Percentiles rank a stretch among this genome's conserved stretches.
phyloP scores from a whole-genome alignment of 1,140 invertebrate genomes.

The Rhopalosiphum maidis region DNA sequence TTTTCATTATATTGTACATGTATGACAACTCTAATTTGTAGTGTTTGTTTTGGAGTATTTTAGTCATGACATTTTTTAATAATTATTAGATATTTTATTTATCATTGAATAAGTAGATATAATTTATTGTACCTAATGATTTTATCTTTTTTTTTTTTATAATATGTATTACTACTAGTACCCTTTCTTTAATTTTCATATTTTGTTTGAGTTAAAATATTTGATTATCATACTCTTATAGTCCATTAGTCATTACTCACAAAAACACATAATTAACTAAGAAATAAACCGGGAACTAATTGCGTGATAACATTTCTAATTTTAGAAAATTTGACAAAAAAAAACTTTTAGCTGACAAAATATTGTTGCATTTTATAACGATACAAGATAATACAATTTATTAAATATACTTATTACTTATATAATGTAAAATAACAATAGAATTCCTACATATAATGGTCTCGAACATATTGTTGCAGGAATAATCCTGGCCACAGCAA shows the following conservation, averaged over 20 bases:
- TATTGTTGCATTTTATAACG: too few species aligned
- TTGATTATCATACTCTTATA: neutral
- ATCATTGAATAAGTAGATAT: neutral
- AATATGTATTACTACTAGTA: neutral
- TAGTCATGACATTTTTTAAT: neutral
- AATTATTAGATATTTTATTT: neutral
- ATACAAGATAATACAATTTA: neutral
- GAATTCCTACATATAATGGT: neutral
- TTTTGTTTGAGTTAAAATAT: neutral
- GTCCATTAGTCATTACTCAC: neutral
- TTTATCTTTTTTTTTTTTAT: neutral
- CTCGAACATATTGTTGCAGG: neutral
- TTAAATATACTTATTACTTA: neutral
- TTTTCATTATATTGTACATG: too few species aligned
- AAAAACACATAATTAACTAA: neutral
- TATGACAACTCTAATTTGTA: too few species aligned
- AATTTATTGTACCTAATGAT: neutral
- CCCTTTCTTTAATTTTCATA: neutral
- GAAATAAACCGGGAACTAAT: too few species aligned
- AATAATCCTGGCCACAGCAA: neutral
- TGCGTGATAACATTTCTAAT: too few species aligned
- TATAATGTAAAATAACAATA: neutral
- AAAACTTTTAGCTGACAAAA: too few species aligned
- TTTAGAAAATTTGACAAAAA: too few species aligned
- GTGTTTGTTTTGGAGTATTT: too few species aligned